phyloP scores from a whole-genome alignment of 2,888 invertebrate genomes.

The Tupiocoris notatus region DNA sequence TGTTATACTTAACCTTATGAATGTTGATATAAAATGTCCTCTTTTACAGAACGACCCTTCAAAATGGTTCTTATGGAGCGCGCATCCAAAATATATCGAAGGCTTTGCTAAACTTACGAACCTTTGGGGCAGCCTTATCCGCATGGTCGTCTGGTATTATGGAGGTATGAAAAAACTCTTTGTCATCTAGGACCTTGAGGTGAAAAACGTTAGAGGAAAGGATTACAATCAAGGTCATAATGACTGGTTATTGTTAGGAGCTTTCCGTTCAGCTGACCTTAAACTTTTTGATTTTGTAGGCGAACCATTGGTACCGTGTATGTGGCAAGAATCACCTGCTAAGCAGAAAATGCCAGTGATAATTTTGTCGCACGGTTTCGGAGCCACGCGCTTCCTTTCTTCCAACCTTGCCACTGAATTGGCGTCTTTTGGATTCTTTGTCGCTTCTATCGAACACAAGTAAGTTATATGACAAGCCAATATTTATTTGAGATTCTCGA shows the following conservation, averaged over 20 bases:
- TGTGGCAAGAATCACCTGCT: constrained; percentile 56
- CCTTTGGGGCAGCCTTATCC: constrained; percentile 53
- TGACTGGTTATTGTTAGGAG: no score
- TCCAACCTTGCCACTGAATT: constrained; percentile 62
- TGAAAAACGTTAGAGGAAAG: no score
- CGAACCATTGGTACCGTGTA: constrained; percentile 55
- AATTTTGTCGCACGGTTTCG: constrained; percentile 66
- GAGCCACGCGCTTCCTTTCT: constrained; percentile 63
- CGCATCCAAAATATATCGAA: constrained; percentile 58
- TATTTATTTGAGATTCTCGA: no score
- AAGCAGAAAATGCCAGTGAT: constrained; percentile 58
- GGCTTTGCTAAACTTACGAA: constrained; percentile 58
- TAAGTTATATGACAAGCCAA: no score
- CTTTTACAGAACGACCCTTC: constrained; percentile 55
- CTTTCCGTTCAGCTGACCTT: no score
- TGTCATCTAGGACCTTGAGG: no score
- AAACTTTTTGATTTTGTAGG: no score
- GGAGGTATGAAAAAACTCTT: no score
- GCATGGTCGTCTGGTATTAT: constrained; percentile 53
- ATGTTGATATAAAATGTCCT: constrained; percentile 8
- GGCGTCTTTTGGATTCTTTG: constrained; percentile 65
- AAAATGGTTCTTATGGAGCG: constrained; percentile 61
- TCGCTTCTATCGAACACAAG: constrained; percentile 67
- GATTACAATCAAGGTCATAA: no score
- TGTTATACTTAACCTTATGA: no score